Evolutionary conservation across 2,888 invertebrate genomes (phyloP).

Genomic region (Hirtodrosophila cameraria): DNA sequence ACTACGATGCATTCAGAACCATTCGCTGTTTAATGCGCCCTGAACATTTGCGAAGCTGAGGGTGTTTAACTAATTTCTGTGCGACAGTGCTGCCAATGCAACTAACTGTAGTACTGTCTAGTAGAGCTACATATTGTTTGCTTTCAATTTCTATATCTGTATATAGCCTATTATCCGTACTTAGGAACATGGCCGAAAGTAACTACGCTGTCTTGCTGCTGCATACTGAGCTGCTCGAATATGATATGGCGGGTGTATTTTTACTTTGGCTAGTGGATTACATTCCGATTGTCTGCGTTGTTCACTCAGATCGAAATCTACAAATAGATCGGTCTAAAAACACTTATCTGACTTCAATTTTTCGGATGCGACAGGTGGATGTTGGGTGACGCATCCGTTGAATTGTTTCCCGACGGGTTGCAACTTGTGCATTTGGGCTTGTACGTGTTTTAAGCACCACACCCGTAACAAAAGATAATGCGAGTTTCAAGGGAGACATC

Average conservation of each 20-base stretch:
- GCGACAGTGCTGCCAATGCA: neutral
- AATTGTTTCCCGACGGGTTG: slow-evolving; percentile 9
- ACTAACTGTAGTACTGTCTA: slow-evolving; percentile 2
- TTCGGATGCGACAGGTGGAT: slow-evolving; percentile 15
- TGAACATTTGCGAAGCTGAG: too few species aligned
- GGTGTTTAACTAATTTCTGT: neutral
- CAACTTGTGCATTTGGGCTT: slow-evolving; percentile 5
- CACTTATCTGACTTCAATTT: neutral
- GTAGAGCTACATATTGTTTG: neutral
- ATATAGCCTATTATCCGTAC: neutral
- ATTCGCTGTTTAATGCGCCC: too few species aligned
- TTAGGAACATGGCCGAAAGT: too few species aligned
- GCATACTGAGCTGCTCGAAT: neutral
- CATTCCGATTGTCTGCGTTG: neutral
- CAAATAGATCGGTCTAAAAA: neutral
- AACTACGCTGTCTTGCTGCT: neutral
- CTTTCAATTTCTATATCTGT: neutral
- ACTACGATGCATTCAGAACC: neutral
- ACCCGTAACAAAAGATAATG: slow-evolving; percentile 9
- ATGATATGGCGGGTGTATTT: neutral
- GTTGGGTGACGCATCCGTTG: slow-evolving; percentile 2
- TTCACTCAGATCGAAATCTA: neutral
- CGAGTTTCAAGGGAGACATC: neutral
- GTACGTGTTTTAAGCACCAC: slow-evolving; percentile 4
- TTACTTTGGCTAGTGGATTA: neutral